phyloP scores from a whole-genome alignment of 2,888 invertebrate species.

The Dicycla oo region DNA sequence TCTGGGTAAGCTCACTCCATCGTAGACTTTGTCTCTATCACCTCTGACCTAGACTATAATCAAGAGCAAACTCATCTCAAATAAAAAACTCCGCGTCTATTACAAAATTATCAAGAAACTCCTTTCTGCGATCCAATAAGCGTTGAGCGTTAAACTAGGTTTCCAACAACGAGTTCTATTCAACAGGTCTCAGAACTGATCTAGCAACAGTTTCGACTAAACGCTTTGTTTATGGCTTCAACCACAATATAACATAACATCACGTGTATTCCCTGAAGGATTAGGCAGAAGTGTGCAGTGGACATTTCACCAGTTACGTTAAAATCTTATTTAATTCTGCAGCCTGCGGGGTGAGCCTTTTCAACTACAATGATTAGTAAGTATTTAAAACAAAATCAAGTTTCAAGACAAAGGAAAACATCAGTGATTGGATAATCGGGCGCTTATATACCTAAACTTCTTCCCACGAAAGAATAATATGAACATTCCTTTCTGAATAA shows the following conservation, averaged over 20 bases:
- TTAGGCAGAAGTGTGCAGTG: not conserved
- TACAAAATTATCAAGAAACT: conserved; percentile 26
- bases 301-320: not conserved
- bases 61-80: too few species aligned
- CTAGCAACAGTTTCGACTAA: conserved; percentile 20
- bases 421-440: too few species aligned
- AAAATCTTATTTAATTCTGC: not conserved
- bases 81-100: not conserved
- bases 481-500: too few species aligned
- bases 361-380: too few species aligned
- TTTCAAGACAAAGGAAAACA: too few species aligned
- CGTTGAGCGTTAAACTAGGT: conserved; percentile 24
- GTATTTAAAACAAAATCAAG: too few species aligned
- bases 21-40: too few species aligned
- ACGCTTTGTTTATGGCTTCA: conserved; percentile 36
- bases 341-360: not conserved
- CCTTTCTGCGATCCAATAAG: conserved; percentile 20
- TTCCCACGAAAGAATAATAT: too few species aligned
- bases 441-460: too few species aligned
- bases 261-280: not conserved
- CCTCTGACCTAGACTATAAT: too few species aligned
- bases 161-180: conserved; percentile 56
- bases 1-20: too few species aligned
- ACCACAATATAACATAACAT: conserved; percentile 2
- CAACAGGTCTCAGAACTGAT: conserved; percentile 71